A percentile compares a stretch with the other conserved stretches of the same genome.
These are phyloP conservation scores for Acanthosepion lycidas DNA, from an alignment of 2,888 invertebrate species.

Conservation along the genomic window DNA sequence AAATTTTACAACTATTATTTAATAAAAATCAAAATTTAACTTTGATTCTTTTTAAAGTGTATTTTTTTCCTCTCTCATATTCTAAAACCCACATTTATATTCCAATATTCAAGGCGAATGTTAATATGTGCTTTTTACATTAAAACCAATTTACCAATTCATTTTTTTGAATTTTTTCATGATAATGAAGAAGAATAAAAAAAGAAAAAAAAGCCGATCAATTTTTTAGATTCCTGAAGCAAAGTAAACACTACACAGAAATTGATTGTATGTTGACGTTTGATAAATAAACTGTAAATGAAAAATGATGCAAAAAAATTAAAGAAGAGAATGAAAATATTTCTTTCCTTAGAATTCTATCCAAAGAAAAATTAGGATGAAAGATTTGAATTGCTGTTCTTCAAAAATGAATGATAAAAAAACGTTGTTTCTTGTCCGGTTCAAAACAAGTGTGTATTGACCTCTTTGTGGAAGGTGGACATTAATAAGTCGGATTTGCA, in stretches of 20 bases:
- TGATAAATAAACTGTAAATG: neutral
- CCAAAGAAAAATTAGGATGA: neutral
- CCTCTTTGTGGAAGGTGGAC: neutral
- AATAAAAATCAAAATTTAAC: neutral
- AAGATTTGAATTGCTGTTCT: neutral
- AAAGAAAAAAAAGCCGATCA: neutral
- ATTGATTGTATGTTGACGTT: neutral
- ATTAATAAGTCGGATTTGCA: neutral
- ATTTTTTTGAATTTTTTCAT: neutral
- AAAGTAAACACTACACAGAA: neutral
- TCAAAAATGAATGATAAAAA: neutral
- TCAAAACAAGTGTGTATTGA: neutral
- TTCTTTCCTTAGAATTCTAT: neutral
- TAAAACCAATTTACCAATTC: neutral
- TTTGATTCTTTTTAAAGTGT: neutral
- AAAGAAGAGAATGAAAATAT: neutral
- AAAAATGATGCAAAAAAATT: neutral
- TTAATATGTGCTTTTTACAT: neutral
- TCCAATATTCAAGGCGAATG: neutral
- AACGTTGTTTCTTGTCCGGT: neutral
- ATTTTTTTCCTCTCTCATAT: neutral
- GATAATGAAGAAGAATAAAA: neutral
- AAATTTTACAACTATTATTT: neutral
- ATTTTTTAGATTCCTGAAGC: neutral
- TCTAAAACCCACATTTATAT: neutral